Percentiles rank a stretch among this genome's conserved stretches.
These are phyloP conservation scores for Cheumatopsyche charites DNA, from an alignment of 1,140 invertebrate genomes.

Conservation along the genomic window DNA sequence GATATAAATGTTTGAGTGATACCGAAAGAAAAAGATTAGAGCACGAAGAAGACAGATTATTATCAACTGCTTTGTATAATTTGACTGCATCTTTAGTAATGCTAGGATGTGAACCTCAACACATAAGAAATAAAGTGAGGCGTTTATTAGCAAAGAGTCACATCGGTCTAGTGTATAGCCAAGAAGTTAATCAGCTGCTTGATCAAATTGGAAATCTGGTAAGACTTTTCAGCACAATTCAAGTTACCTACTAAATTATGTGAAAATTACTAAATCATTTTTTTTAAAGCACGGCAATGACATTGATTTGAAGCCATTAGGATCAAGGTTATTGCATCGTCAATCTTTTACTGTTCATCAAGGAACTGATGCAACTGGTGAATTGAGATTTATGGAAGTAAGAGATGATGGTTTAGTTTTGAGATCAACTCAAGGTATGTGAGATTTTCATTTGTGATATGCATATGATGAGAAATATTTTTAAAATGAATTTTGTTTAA, in stretches of 20 bases:
- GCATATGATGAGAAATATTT: neutral
- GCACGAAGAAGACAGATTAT: constrained; percentile 95
- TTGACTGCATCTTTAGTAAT: constrained; percentile 96
- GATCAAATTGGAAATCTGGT: constrained; percentile 96
- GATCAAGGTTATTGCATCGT: constrained; percentile 89
- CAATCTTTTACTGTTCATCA: constrained; percentile 98
- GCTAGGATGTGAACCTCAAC: constrained; percentile 85
- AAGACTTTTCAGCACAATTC: constrained; percentile 55
- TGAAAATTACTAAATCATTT: no score
- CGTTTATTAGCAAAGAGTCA: constrained; percentile 96
- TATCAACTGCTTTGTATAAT: constrained; percentile 97
- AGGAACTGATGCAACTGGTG: constrained; percentile 87
- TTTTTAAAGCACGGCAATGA: constrained; percentile 87
- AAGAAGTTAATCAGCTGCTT: constrained; percentile 95
- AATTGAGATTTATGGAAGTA: constrained; percentile 96
- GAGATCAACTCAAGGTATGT: constrained; percentile 81
- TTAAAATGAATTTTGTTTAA: neutral
- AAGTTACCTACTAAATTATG: neutral
- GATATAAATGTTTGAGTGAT: constrained; percentile 92
- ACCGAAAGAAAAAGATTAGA: constrained; percentile 95
- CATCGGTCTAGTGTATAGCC: constrained; percentile 95
- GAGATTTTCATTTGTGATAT: constrained; percentile 4
- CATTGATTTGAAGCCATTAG: constrained; percentile 93
- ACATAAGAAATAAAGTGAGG: constrained; percentile 90
- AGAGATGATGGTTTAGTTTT: constrained; percentile 96